phyloP scores from a whole-genome alignment of 2,113 vertebrate genomes.

The Coreoperca whiteheadi region DNA sequence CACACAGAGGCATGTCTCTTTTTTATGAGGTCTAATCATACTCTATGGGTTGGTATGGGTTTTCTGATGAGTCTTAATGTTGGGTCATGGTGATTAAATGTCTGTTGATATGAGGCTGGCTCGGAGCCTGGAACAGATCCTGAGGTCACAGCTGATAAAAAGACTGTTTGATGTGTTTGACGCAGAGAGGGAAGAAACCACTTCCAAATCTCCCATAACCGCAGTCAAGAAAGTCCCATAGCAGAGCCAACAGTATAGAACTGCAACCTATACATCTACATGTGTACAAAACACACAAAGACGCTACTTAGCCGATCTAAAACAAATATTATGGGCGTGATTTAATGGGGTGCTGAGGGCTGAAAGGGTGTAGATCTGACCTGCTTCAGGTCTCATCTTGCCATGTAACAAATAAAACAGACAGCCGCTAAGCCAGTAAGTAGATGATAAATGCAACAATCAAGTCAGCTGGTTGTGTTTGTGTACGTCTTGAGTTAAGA shows the following conservation, averaged over 20 bases:
- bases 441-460: conserved; percentile 41
- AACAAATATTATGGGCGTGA: conserved; percentile 35
- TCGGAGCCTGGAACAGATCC: conserved; percentile 56
- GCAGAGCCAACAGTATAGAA: conserved; percentile 8
- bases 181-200: conserved; percentile 37
- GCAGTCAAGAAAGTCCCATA: conserved; percentile 54
- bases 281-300: conserved; percentile 35
- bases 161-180: conserved; percentile 66
- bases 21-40: conserved; percentile 67
- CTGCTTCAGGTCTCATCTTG: conserved; percentile 20
- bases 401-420: conserved; percentile 29
- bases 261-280: conserved; percentile 23
- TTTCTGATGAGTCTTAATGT: conserved; percentile 76
- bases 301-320: neutral
- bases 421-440: conserved; percentile 44
- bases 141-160: conserved; percentile 65
- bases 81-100: conserved; percentile 60
- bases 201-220: conserved; percentile 58
- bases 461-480: conserved; percentile 51
- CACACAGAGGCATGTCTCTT: neutral
- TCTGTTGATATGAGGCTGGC: conserved; percentile 67
- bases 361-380: neutral
- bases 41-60: conserved; percentile 24
- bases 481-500: conserved; percentile 19
- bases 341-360: conserved; percentile 8